A percentile compares a stretch with the other conserved stretches of the same genome.
phyloP scores from a whole-genome alignment of 1,140 invertebrate genomes.

The Aphidius gifuensis region DNA sequence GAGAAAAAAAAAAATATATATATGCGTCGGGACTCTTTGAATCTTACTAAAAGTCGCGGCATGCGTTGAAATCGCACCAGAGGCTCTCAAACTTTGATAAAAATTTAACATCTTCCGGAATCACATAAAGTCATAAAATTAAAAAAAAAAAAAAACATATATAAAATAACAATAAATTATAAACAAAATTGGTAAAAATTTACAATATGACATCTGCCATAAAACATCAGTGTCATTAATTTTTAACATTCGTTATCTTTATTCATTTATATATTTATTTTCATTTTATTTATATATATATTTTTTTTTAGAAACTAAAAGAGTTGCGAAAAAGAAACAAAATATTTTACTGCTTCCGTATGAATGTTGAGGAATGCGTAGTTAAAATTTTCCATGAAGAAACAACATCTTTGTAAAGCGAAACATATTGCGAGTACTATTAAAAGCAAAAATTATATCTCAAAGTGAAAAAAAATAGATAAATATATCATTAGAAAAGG shows the following conservation, averaged over 20 bases:
- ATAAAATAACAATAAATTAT: neutral
- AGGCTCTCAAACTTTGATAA: slow-evolving; percentile 7
- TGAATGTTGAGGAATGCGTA: neutral
- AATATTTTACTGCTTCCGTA: too few relatives aligned
- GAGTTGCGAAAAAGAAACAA: too few relatives aligned
- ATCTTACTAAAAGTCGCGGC: slow-evolving; percentile 11
- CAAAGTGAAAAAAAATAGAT: neutral
- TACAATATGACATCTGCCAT: neutral
- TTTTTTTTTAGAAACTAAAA: too few relatives aligned
- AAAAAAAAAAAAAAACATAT: too few relatives aligned
- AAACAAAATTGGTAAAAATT: slow-evolving; percentile 6
- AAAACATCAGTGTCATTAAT: slow-evolving; percentile 4
- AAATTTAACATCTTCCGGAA: slow-evolving; percentile 1
- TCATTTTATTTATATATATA: neutral
- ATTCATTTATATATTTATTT: neutral
- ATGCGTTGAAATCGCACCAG: slow-evolving; percentile 5
- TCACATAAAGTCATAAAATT: too few relatives aligned
- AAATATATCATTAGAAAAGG: neutral
- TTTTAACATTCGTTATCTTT: neutral
- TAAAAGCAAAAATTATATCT: neutral
- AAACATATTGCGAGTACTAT: too few relatives aligned
- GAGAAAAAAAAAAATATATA: too few relatives aligned
- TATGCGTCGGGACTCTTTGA: slow-evolving; percentile 4
- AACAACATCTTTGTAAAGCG: neutral
- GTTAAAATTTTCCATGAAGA: slow-evolving; percentile 9